Percentiles rank a stretch among this genome's conserved stretches.
These are phyloP conservation scores for Tylochromis polylepis DNA, from an alignment of 2,113 vertebrate genomes.

Conservation along the genomic window DNA sequence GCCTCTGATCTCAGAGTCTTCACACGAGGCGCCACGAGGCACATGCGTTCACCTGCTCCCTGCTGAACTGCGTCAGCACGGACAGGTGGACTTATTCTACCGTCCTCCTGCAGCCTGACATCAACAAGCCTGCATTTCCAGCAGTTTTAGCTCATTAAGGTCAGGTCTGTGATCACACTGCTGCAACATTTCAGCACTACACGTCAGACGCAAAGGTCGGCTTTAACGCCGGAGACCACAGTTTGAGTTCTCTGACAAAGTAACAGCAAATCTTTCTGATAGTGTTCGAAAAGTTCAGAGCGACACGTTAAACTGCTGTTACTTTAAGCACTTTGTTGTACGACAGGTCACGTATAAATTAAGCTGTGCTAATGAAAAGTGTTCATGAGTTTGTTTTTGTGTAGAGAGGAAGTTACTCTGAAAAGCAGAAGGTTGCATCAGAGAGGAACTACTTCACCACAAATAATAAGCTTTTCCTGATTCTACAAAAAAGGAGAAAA, in stretches of 20 bases:
- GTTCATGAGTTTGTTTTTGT: not conserved
- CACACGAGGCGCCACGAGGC: fast-evolving
- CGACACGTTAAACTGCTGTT: not conserved
- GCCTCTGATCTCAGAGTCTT: not conserved
- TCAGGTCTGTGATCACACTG: not conserved
- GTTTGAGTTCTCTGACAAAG: not conserved
- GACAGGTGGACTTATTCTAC: not conserved
- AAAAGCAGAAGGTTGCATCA: not conserved
- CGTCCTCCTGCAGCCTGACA: not conserved
- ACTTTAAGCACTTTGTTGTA: not conserved
- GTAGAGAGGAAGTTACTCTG: not conserved
- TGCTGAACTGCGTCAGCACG: not conserved
- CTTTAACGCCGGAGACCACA: not conserved
- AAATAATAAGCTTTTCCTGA: not conserved
- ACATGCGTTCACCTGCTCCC: not conserved
- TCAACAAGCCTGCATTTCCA: not conserved
- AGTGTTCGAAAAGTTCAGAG: not conserved
- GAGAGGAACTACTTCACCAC: not conserved
- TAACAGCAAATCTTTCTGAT: not conserved
- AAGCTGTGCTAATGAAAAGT: not conserved
- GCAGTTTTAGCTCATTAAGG: not conserved
- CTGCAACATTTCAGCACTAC: too few relatives aligned
- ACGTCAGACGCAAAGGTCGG: not conserved
- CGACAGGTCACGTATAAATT: not conserved
- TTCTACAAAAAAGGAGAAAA: not conserved